These are phyloP conservation scores for Lemur catta DNA, from an alignment of 2,797 vertebrate genomes.

Conservation along the genomic window DNA sequence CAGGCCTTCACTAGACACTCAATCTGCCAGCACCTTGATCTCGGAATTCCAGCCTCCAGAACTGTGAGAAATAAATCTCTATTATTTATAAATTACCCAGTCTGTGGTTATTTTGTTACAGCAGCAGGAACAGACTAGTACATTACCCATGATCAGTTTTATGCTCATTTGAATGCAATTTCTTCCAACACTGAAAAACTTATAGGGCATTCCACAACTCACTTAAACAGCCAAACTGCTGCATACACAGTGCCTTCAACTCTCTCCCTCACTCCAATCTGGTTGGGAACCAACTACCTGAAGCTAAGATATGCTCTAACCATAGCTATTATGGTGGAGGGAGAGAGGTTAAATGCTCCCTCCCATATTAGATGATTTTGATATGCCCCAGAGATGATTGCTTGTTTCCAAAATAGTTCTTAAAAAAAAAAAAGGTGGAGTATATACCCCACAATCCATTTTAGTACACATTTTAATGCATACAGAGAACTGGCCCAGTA, in stretches of 20 bases:
- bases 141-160: background rate
- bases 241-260: background rate
- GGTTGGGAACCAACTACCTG: background rate
- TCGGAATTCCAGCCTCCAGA: background rate
- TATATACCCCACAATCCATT: background rate
- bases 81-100: background rate
- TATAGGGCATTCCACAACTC: background rate
- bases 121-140: background rate
- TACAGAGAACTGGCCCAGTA: background rate
- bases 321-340: background rate
- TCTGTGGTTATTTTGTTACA: background rate
- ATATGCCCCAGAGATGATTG: background rate
- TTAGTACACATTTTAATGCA: background rate
- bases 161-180: background rate
- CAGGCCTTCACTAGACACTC: background rate
- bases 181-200: background rate
- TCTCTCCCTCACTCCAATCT: background rate
- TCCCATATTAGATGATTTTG: background rate
- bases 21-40: background rate
- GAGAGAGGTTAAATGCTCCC: background rate
- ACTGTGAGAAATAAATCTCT: background rate
- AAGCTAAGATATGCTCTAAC: background rate
- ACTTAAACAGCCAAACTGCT: background rate
- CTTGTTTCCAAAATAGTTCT: background rate
- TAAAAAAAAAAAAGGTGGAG: background rate